Conservation (phyloP, 2,888 invertebrate genomes). For the Tinea trinotella region DNA sequence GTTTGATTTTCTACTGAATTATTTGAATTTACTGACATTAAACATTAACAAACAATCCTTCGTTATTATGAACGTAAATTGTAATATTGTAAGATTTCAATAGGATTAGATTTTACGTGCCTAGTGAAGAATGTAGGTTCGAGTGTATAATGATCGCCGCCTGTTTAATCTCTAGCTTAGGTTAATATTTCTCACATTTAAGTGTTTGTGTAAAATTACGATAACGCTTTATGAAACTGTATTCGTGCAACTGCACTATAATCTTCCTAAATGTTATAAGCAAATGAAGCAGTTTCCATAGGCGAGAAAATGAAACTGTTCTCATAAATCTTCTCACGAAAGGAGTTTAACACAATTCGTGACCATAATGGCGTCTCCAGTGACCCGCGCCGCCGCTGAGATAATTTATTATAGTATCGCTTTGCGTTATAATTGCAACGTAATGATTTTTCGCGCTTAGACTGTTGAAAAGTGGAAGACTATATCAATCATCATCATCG, state of each 20-base stretch:
- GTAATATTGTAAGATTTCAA: background rate
- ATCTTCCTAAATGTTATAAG: conserved; percentile 9
- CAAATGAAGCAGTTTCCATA: conserved; percentile 6
- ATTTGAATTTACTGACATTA: background rate
- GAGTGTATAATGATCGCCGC: too few relatives aligned
- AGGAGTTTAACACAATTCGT: conserved; percentile 53
- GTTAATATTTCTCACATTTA: conserved; percentile 12
- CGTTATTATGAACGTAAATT: background rate
- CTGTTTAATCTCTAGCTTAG: conserved; percentile 8
- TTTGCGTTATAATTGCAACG: conserved; percentile 27
- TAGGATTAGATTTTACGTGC: background rate
- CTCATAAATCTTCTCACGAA: conserved; percentile 46
- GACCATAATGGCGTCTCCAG: conserved; percentile 46
- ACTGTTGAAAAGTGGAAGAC: conserved; percentile 16
- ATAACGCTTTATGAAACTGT: background rate
- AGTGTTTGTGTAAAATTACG: conserved; percentile 11
- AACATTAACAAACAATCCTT: background rate
- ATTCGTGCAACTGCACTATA: background rate
- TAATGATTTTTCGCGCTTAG: conserved; percentile 15
- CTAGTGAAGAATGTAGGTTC: conserved; percentile 2
- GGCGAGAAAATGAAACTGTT: conserved; percentile 29
- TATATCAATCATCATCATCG: conserved; percentile 17
- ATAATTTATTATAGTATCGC: conserved; percentile 41
- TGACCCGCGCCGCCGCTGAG: conserved; percentile 19
- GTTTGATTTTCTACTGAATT: conserved; percentile 12